Evolutionary conservation across 2,888 invertebrate genomes (phyloP), one percentile per base, ranked within the genome.

Genomic region (Hartigia nigra): DNA sequence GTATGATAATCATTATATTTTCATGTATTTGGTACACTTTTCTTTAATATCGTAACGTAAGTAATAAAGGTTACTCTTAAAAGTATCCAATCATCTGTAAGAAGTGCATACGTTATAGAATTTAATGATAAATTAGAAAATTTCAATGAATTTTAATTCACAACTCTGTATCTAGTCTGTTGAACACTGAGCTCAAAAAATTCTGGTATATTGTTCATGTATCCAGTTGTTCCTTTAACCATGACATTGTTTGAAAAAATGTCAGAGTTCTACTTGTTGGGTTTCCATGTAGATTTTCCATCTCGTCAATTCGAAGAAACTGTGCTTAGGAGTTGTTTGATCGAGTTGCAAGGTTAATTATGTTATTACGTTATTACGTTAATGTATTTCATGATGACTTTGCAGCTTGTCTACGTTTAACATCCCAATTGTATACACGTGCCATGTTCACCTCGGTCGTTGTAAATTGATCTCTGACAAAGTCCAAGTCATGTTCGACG

Each of bases 371-470:
- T 55, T 23, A 55, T 55, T 55, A 23, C 23, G 14, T 76, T 31
- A 34, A 34, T 77, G 31, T 69, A 39, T 79, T 78, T 84, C 82
- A 82, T 77, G 87, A 86, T 35, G 92, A 92, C 89, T 95, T 95
- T 70, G 94, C 95, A 70, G 96, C 95, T 92, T 97, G 96, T 84
- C 97, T 95, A 89, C 95, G 95, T 92, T 98, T 98, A 4, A 99
- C 98, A 92, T 98, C 97, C 98, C 98, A 99, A 92, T 99, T 99
- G 92, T 97, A 98, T 35, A 99, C 98, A 90, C 99, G 94, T 39
- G 99, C 99, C 98, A 99, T 98, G 92, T 99, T 99, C 35, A 99
- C 99, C 95, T 99, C 99, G 74, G 98, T 97, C 32, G 98, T 99
- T 31, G 99, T 99, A 89, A 97, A 96, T 92, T 99, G 99, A 93